These are phyloP conservation scores for Anoplolepis gracilipes DNA, from an alignment of 1,140 invertebrate genomes.

Conservation along the genomic window DNA sequence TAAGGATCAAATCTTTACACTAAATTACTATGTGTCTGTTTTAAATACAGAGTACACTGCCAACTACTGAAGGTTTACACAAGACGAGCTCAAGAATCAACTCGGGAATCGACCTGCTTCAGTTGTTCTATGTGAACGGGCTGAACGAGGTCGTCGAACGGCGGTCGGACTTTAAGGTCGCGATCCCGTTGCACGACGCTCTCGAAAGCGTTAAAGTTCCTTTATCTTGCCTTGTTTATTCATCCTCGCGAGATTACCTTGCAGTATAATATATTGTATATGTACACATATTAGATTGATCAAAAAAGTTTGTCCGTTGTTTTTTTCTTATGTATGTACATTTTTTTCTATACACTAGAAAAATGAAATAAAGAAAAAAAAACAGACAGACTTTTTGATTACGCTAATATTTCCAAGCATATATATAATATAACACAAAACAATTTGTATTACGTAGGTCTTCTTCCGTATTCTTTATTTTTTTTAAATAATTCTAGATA, in stretches of 20 bases:
- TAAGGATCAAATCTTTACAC: too few species aligned
- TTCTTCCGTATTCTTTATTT: background rate
- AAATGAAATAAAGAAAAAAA: background rate
- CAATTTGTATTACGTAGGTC: background rate
- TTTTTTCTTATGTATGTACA: background rate
- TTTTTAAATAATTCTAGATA: background rate
- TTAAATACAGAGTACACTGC: conserved; percentile 85
- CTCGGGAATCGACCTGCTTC: conserved; percentile 55
- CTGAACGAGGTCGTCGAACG: background rate
- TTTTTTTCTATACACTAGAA: background rate
- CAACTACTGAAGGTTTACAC: conserved; percentile 87
- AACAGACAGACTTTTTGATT: background rate
- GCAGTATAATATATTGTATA: background rate
- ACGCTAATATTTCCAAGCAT: background rate
- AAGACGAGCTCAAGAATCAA: conserved; percentile 78
- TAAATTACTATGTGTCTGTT: background rate
- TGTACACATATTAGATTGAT: background rate
- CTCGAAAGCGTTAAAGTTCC: conserved; percentile 60
- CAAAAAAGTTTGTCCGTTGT: background rate
- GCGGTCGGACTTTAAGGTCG: background rate
- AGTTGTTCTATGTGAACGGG: conserved; percentile 48
- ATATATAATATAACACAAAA: background rate
- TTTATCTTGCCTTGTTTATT: conserved; percentile 64
- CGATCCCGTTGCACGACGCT: background rate
- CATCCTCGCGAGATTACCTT: background rate